These are phyloP conservation scores for Nudaria mundana DNA, from an alignment of 2,888 invertebrate genomes.

Conservation along the genomic window DNA sequence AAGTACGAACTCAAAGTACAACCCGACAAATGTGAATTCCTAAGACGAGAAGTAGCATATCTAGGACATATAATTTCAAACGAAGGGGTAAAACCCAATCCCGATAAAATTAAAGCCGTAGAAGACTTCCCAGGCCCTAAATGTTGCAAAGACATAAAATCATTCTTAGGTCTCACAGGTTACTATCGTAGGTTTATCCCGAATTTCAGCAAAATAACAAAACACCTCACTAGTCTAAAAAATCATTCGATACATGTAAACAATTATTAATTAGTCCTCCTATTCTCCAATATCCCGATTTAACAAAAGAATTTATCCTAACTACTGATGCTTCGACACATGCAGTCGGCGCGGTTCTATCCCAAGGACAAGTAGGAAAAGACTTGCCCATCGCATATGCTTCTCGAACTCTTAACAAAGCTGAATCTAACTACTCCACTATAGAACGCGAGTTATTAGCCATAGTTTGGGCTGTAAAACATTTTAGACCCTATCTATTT, in stretches of 20 bases:
- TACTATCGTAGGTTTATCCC: slow-evolving; percentile 9
- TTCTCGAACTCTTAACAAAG: slow-evolving; percentile 20
- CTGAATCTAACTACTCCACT: slow-evolving; percentile 21
- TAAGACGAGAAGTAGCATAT: slow-evolving; percentile 41
- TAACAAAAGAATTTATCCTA: slow-evolving; percentile 7
- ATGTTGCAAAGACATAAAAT: slow-evolving; percentile 12
- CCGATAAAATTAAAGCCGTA: slow-evolving; percentile 10
- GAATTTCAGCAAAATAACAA: slow-evolving; percentile 10
- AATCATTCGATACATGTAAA: slow-evolving; percentile 10
- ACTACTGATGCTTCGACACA: slow-evolving; percentile 7
- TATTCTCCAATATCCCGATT: slow-evolving; percentile 9
- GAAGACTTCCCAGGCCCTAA: slow-evolving; percentile 10
- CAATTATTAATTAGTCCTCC: slow-evolving; percentile 2
- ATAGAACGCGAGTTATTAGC: slow-evolving; percentile 46
- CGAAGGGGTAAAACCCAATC: slow-evolving; percentile 45
- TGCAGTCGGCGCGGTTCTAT: slow-evolving; percentile 8
- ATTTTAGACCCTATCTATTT: too few relatives aligned
- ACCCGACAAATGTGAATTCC: background rate
- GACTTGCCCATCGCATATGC: slow-evolving; percentile 24
- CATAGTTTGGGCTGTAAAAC: too few relatives aligned
- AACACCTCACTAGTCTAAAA: slow-evolving; percentile 6
- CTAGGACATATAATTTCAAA: slow-evolving; percentile 47
- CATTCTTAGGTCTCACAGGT: slow-evolving; percentile 8
- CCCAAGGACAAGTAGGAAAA: slow-evolving; percentile 9
- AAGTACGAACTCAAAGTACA: too few relatives aligned